Conservation (phyloP, 2,888 invertebrate genomes). For the Chelonus formosanus region DNA sequence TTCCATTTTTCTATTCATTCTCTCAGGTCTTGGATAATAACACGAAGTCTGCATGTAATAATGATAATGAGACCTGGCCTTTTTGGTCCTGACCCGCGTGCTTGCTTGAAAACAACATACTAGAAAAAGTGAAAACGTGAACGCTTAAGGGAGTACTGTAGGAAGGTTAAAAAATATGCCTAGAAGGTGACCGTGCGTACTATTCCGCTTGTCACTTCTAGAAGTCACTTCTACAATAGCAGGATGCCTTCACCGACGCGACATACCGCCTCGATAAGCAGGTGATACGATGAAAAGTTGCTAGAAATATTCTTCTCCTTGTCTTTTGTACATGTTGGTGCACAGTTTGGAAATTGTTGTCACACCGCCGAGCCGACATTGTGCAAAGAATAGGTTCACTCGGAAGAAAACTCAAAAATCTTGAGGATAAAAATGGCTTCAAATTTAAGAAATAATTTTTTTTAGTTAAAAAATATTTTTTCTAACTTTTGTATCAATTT, state of each 20-base stretch:
- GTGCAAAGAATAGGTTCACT: constrained; percentile 24
- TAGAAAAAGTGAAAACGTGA: background rate
- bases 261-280: constrained; percentile 27
- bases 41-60: constrained; percentile 49
- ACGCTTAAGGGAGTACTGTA: background rate
- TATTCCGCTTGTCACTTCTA: constrained; percentile 57
- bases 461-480: too few relatives aligned
- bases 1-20: constrained; percentile 23
- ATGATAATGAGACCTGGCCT: constrained; percentile 52
- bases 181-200: constrained; percentile 58
- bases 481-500: too few relatives aligned
- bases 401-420: constrained; percentile 16
- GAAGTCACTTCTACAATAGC: constrained; percentile 29
- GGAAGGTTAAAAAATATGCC: constrained; percentile 15
- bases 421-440: background rate
- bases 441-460: too few relatives aligned
- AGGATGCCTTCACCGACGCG: background rate
- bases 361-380: constrained; percentile 30
- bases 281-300: constrained; percentile 23
- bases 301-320: constrained; percentile 13
- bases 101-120: constrained; percentile 19
- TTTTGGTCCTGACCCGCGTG: constrained; percentile 25
- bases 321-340: constrained; percentile 8
- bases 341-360: constrained; percentile 29
- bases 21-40: constrained; percentile 13